Evolutionary conservation across 2,797 vertebrate genomes (phyloP).

Genomic region (Loris lydekkerianus): DNA sequence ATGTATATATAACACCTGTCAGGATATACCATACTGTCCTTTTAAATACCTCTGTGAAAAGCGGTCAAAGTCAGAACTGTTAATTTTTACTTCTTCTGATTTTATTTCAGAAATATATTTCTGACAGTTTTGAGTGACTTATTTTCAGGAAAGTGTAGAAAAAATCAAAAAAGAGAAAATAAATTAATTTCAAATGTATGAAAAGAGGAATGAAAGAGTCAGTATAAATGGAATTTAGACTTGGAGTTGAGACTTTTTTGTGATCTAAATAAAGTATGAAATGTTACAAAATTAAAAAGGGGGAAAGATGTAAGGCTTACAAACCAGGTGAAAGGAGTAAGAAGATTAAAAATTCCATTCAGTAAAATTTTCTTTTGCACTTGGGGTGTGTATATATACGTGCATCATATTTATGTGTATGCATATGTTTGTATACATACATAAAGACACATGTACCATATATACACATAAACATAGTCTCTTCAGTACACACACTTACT

Average conservation of each 20-base stretch:
- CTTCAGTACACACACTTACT: neutral
- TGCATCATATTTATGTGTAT: neutral
- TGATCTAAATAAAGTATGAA: neutral
- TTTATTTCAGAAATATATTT: conserved; percentile 22
- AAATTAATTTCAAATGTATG: conserved; percentile 38
- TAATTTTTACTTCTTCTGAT: conserved; percentile 50
- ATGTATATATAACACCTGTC: neutral
- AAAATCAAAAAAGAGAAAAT: conserved; percentile 34
- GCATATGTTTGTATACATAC: neutral
- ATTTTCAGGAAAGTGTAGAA: neutral
- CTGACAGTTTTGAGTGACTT: conserved; percentile 31
- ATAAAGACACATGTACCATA: neutral
- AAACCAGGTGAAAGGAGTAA: conserved; percentile 15
- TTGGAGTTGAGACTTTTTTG: neutral
- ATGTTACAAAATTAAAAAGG: conserved; percentile 24
- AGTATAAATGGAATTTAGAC: conserved; percentile 51
- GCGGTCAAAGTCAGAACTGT: neutral
- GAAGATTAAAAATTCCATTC: conserved; percentile 37
- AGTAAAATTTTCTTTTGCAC: conserved; percentile 29
- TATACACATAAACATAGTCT: neutral
- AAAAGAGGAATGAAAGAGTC: neutral
- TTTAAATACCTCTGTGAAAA: neutral
- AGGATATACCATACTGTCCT: neutral
- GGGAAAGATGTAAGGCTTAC: neutral
- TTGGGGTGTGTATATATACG: neutral